Percentiles rank a stretch among this genome's conserved stretches.
These are phyloP conservation scores for Fragum sueziense DNA, from an alignment of 2,888 invertebrate genomes.

Conservation along the genomic window DNA sequence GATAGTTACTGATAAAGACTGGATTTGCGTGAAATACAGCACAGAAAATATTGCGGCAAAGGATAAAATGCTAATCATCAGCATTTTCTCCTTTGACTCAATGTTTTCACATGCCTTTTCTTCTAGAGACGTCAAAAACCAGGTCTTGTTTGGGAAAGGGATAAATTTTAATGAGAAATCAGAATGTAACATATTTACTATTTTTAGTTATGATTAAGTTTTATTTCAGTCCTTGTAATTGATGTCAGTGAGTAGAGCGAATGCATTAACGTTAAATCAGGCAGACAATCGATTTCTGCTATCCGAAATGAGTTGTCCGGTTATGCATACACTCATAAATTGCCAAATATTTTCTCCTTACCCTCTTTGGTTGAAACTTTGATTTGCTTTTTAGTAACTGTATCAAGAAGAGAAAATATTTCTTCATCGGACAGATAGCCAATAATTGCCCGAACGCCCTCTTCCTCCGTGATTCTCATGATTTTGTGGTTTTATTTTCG, in stretches of 20 bases:
- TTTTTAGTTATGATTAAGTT: no score
- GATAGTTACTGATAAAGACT: no score
- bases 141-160: no score
- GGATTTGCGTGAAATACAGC: no score
- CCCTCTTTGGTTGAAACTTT: slow-evolving; percentile 1
- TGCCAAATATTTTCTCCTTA: background rate
- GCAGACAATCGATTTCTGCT: background rate
- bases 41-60: no score
- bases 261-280: background rate
- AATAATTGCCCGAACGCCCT: slow-evolving; percentile 1
- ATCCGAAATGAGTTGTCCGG: background rate
- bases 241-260: background rate
- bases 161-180: no score
- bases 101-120: no score
- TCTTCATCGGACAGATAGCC: slow-evolving; percentile 7
- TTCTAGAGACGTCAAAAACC: no score
- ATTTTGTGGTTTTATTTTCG: background rate
- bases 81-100: no score
- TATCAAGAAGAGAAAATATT: slow-evolving; percentile 11
- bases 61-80: no score
- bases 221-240: background rate
- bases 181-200: no score
- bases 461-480: slow-evolving; percentile 3
- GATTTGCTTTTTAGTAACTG: slow-evolving; percentile 8
- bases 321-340: background rate